These are phyloP conservation scores for Gobius niger DNA, from an alignment of 2,113 vertebrate species.

Conservation along the genomic window DNA sequence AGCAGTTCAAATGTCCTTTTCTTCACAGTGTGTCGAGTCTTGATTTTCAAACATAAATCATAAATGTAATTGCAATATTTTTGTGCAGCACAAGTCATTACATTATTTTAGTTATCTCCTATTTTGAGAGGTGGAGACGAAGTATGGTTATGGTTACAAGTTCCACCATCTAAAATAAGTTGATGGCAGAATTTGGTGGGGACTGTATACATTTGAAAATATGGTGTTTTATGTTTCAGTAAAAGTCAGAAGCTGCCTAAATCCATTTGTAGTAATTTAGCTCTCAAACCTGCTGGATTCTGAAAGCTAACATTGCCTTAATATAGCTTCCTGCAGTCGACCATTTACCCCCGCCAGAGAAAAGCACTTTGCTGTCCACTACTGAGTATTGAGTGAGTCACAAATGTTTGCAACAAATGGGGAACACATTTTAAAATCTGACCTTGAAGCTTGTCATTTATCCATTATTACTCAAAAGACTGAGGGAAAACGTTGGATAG, in stretches of 20 bases:
- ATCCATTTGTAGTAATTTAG: constrained; percentile 14
- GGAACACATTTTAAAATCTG: constrained; percentile 6
- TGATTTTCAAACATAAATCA: too few species aligned
- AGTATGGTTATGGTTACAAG: too few species aligned
- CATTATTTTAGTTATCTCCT: too few species aligned
- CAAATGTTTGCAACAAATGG: constrained; percentile 4
- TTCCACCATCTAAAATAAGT: background rate
- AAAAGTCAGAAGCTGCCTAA: constrained; percentile 12
- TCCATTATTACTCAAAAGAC: background rate
- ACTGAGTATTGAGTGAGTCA: constrained; percentile 2
- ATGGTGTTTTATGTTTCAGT: background rate
- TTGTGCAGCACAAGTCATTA: too few species aligned
- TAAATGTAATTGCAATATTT: too few species aligned
- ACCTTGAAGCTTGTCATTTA: constrained; percentile 10
- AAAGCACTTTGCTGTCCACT: constrained; percentile 27
- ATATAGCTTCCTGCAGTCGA: constrained; percentile 19
- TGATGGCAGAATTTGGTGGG: too few species aligned
- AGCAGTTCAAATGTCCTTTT: too few species aligned
- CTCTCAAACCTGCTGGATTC: constrained; percentile 3
- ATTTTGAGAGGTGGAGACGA: too few species aligned
- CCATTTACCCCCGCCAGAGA: constrained; percentile 31
- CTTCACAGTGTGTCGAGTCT: too few species aligned
- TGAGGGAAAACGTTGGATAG: background rate
- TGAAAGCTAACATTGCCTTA: constrained; percentile 2
- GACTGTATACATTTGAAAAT: background rate